Evolutionary conservation across 2,888 invertebrate species (phyloP).

Genomic region (Apamea sordens): DNA sequence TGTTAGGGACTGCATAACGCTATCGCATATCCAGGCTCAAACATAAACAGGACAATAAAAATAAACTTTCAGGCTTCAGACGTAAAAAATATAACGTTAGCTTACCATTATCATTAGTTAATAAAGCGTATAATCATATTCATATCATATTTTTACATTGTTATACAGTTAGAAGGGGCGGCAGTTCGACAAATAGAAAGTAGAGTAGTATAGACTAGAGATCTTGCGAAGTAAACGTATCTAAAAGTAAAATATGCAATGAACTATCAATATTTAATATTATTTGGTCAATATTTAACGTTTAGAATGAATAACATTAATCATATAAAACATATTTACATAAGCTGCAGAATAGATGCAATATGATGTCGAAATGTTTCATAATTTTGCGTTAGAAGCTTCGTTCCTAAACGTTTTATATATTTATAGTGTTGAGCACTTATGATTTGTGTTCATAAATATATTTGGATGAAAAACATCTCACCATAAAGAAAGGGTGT

Average conservation of each 20-base stretch:
- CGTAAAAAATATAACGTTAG: conserved; percentile 48
- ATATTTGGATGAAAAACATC: conserved; percentile 13
- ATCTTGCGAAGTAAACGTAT: conserved; percentile 36
- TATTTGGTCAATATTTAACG: conserved; percentile 56
- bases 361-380: conserved; percentile 42
- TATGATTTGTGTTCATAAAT: not conserved
- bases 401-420: conserved; percentile 1
- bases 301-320: conserved; percentile 50
- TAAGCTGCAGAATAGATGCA: conserved; percentile 68
- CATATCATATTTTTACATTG: conserved; percentile 49
- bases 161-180: conserved; percentile 33
- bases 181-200: conserved; percentile 18
- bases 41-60: conserved; percentile 74
- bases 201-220: conserved; percentile 1
- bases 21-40: conserved; percentile 82
- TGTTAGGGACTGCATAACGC: conserved; percentile 74
- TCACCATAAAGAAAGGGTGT: not conserved
- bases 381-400: not conserved
- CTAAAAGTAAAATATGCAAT: conserved; percentile 51
- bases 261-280: conserved; percentile 46
- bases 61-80: conserved; percentile 70
- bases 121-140: conserved; percentile 52
- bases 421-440: not conserved
- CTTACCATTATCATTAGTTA: conserved; percentile 50
- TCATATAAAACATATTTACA: conserved; percentile 64